A percentile compares a stretch with the other conserved stretches of the same genome.
These are phyloP conservation scores for Seira ritae DNA, from an alignment of 2,888 invertebrate genomes.

Conservation along the genomic window DNA sequence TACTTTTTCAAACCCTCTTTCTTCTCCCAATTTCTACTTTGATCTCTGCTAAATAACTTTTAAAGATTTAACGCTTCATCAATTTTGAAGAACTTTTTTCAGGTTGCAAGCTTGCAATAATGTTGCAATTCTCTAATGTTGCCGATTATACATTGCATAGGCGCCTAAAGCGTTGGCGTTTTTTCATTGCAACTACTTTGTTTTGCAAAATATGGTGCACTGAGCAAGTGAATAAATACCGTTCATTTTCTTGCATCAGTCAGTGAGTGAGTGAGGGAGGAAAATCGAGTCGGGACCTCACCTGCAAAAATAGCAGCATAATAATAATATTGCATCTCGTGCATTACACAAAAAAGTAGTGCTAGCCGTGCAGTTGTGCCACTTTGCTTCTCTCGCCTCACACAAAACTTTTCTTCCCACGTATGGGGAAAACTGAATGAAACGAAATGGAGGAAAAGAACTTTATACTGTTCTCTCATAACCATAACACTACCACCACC, in stretches of 20 bases:
- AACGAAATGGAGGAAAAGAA: conserved; percentile 11
- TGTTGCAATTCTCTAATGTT: no score
- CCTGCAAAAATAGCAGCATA: background rate
- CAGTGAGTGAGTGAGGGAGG: no score
- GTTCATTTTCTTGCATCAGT: no score
- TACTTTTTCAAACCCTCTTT: no score
- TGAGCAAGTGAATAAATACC: no score
- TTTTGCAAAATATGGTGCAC: no score
- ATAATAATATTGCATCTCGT: background rate
- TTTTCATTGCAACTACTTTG: no score
- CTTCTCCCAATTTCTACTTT: no score
- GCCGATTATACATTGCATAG: no score
- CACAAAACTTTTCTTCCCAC: conserved; percentile 37
- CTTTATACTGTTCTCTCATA: background rate
- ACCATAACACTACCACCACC: background rate
- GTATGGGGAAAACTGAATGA: conserved; percentile 11
- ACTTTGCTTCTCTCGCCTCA: conserved; percentile 35
- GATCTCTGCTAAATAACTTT: background rate
- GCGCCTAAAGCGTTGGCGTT: no score
- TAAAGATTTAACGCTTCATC: background rate
- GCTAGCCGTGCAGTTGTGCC: conserved; percentile 32
- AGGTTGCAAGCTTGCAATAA: no score
- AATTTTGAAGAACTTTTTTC: background rate
- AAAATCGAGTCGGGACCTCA: background rate
- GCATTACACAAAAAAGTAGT: conserved; percentile 5